Base-by-base conservation (phyloP, 2,797 vertebrate species). In the Hylomyscus alleni region DNA sequence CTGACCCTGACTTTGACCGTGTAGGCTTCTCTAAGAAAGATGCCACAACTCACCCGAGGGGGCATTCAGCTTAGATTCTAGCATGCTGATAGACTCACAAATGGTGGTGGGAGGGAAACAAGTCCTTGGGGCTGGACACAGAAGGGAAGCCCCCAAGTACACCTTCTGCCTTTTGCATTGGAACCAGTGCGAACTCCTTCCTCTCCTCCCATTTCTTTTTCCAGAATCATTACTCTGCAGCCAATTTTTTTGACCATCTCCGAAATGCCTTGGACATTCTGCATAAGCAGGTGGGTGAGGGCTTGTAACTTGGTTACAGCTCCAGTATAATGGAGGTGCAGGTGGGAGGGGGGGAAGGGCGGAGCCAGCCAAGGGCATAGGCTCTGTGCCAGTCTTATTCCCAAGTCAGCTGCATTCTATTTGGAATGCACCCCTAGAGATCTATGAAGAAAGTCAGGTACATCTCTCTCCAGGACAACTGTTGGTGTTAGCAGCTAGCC, bases 221-320 rank as follows among this genome's bases (percentile, higher is more conserved):
- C 88, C 97, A 99, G 99, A 97, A 95, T 54, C 98, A 90, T 93
- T 98, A 98, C 99, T 99, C 98, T 81, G 89, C 99, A 94, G 97
- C 75, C 78, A 99, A 99, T 95, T 99, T 99, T 95, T 93, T 94
- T 15, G 69, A 12, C 54, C 99, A 97, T 94, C 98, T 99, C 97
- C 98, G 98, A 62, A 97, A 99, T 94, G 99, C 99, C 92, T 98
- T 99, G 98, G 99, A 99, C 96, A 98, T 99, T 83, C 99, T 99
- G 72, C 99, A 99, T 10, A 73, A 87, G 58, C 98, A 99, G 98
- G 99, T 99, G 94, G 95, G 98, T 98, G 37, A 93, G 40, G 91
- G 47, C 56, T 62, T 13, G 19, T 50, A 92, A 73, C 15, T 72
- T 86, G 62, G 37, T 24, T 26, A 85, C 7, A 47, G 72, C 80